Base-by-base conservation (phyloP, 1,140 invertebrate species). In the Drosophila nigromelanica region DNA sequence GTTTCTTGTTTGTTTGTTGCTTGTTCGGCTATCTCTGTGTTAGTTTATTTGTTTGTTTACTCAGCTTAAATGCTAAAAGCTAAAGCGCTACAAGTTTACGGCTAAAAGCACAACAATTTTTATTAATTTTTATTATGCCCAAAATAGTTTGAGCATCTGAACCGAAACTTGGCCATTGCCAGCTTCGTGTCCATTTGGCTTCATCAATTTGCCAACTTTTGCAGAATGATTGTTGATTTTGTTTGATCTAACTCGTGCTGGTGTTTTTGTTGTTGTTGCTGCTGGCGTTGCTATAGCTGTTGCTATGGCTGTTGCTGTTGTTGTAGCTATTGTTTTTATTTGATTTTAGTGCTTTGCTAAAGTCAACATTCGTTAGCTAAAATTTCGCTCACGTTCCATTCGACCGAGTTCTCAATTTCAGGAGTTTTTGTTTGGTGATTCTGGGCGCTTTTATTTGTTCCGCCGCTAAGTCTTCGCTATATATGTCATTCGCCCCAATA, bases 331-430 rank as follows among this genome's bases (percentile, higher is more conserved):
- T 87, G 71, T 66, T 80, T 67, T 87, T 73, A 87, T 86, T 87
- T 87, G 78, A 87, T 87, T 87, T 86, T 80, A 87, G 81, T 86
- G 74, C 82, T 87, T 87, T 87, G 82, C 58, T 51, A 78, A 78
- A 87, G 82, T 86, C 81, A 86, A 87, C 81, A 86, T 86, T 86
- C 82, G 81, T 86, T 86, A 86, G 81, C 75, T 74, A 72, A 86
- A 86, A 81, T 81, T 86, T 86, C 69, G 59, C 82, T 86, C 82
- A 86, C 78, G 81, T 86, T 80, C 81, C 60, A 77, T 86, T 86
- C 70, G 66, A 87, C 48, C 70, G 66, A 78, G 58, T 69, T 86
- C 80, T 85, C 81, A 51, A 80, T 86, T 87, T 87, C 74, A 86
- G 80, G 82, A 78, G 78, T 71, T 83, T 83, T 80, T 51, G 33